Conservation (phyloP, 2,888 invertebrate species). For the Chymomyza caudatula region DNA sequence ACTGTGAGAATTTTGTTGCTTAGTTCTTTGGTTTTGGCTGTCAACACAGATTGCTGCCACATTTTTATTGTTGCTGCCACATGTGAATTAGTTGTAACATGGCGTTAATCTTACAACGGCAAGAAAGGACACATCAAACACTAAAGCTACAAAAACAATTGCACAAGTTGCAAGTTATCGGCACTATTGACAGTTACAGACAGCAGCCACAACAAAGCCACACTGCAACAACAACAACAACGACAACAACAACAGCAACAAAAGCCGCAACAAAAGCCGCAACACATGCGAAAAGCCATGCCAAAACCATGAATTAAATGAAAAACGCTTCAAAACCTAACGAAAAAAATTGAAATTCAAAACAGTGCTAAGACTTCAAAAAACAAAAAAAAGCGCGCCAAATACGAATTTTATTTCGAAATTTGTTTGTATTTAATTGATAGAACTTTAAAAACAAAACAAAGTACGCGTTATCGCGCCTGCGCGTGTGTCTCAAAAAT, state of each 20-base stretch:
- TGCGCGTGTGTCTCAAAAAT: slow-evolving; percentile 22
- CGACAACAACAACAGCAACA: slow-evolving; percentile 16
- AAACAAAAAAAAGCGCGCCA: slow-evolving; percentile 1
- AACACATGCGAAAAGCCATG: too few relatives aligned
- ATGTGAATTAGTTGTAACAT: slow-evolving; percentile 25
- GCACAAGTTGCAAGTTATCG: neutral
- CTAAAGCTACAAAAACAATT: neutral
- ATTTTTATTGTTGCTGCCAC: too few relatives aligned
- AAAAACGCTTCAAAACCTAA: neutral
- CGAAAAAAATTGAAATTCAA: neutral
- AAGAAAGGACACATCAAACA: neutral
- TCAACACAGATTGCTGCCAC: neutral
- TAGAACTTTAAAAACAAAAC: neutral
- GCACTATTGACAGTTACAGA: neutral
- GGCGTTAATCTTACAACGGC: slow-evolving; percentile 35
- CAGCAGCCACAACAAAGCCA: neutral
- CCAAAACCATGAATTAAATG: neutral
- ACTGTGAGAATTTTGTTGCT: too few relatives aligned
- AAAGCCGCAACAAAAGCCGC: too few relatives aligned
- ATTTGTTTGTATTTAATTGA: slow-evolving; percentile 4
- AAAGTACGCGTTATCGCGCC: slow-evolving; percentile 18
- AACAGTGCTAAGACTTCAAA: slow-evolving; percentile 7
- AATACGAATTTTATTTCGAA: slow-evolving; percentile 1
- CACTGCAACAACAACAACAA: neutral
- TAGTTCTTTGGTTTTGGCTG: too few relatives aligned